Base-by-base conservation (phyloP, 1,140 invertebrate genomes). In the Listronotus oregonensis region DNA sequence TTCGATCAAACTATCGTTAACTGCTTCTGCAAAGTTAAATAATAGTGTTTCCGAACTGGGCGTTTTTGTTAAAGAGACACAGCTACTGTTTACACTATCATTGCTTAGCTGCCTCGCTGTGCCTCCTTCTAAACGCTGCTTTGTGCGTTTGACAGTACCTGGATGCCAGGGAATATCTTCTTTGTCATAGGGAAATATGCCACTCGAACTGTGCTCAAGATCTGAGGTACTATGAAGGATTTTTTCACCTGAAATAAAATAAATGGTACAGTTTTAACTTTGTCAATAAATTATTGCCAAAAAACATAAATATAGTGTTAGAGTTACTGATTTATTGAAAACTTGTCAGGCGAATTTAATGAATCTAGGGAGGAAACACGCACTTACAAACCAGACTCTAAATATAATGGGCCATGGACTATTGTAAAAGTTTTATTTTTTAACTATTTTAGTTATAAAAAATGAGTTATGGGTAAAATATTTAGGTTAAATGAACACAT, bases 131-230 rank as follows among this genome's bases (percentile, higher is more conserved):
- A 91, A 76, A 73, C 90, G 88, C 65, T 89, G 86, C 67, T 89
- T 91, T 3, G 89, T 90, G 63, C 88, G 65, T 69, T 86, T 86
- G 0, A 90, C 87, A 0, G 86, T 89, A 3, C 87, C 87, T 3
- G 84, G 81, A 73, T 87, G 81, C 81, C 83, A 87, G 0, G 84
- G 85, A 69, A 87, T 88, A 39, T 86, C 84, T 51, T 89, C 86
- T 57, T 83, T 84, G 55, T 84, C 82, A 70, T 86, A 88, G 2
- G 64, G 64, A 34, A 64, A 70, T 40, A 66, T 63, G 6, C 64
- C 50, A n/a, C 82, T 81, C 34, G 80, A 82, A 15, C 78, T 82
- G 5, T 79, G 73, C 21, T 72, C 61, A 5, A 69, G 57, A 21
- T 69, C 67, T 12, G 58, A 58, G 43, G 74, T 66, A 39, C 47